A percentile compares a stretch with the other conserved stretches of the same genome.
Conservation (phyloP, 2,113 vertebrate genomes). For the Eupsittula cactorum region DNA sequence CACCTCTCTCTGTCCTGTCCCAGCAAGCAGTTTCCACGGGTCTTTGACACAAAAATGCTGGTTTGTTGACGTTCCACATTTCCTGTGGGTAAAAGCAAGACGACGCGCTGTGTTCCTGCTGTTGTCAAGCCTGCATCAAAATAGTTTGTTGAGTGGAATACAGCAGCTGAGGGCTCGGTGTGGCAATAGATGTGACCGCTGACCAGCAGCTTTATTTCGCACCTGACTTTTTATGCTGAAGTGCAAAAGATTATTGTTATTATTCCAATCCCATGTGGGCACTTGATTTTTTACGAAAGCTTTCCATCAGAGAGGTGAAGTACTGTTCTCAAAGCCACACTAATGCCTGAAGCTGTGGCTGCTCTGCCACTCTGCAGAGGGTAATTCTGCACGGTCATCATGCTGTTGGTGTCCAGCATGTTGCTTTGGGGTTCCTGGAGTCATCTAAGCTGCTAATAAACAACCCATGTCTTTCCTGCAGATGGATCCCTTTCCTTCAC, state of each 20-base stretch:
- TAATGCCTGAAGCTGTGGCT: background rate
- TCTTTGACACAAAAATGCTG: background rate
- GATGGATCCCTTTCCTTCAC: background rate
- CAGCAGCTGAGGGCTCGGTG: background rate
- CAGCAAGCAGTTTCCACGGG: background rate
- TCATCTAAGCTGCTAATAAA: constrained; percentile 17
- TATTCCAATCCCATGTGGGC: background rate
- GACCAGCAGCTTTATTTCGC: constrained; percentile 5
- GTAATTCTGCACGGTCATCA: background rate
- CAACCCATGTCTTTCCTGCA: background rate
- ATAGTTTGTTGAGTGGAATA: background rate
- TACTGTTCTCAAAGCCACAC: background rate
- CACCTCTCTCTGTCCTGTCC: background rate
- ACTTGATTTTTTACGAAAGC: background rate
- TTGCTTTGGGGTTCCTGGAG: constrained; percentile 1
- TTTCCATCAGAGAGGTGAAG: background rate
- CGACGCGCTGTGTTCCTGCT: background rate
- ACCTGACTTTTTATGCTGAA: background rate
- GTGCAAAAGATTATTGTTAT: background rate
- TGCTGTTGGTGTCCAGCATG: background rate
- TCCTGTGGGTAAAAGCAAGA: background rate
- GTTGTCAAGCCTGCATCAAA: background rate
- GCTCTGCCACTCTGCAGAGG: background rate
- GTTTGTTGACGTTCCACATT: background rate
- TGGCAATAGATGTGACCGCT: background rate